These are phyloP conservation scores for Nomada fucata DNA, from an alignment of 2,888 invertebrate species.

Conservation along the genomic window DNA sequence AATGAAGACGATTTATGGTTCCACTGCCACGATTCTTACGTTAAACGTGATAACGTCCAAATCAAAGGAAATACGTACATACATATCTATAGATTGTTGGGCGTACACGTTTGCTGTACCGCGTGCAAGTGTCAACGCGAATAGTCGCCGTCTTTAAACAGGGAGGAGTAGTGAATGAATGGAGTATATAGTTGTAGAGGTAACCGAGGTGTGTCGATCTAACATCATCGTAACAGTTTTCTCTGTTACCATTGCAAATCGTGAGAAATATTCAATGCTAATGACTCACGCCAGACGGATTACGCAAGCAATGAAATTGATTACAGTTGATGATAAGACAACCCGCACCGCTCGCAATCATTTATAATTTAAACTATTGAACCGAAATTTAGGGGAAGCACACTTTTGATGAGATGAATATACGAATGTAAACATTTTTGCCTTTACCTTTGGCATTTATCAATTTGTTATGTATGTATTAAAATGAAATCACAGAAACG, in stretches of 20 bases:
- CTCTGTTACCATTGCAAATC: not conserved
- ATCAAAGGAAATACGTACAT: not conserved
- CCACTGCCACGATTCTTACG: too few relatives aligned
- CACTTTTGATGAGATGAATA: too few relatives aligned
- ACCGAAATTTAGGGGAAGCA: too few relatives aligned
- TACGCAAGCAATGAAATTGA: not conserved
- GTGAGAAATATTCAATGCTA: not conserved
- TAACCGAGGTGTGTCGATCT: constrained; percentile 44
- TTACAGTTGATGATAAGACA: too few relatives aligned
- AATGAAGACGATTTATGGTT: not conserved
- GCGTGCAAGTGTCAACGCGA: constrained; percentile 17
- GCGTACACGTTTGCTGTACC: constrained; percentile 12
- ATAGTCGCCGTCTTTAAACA: constrained; percentile 13
- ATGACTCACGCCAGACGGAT: not conserved
- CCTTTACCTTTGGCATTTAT: too few relatives aligned
- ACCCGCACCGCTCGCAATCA: too few relatives aligned
- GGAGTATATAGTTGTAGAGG: constrained; percentile 48
- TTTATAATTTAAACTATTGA: too few relatives aligned
- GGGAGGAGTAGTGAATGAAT: constrained; percentile 37
- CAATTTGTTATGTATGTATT: too few relatives aligned
- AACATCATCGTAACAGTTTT: constrained; percentile 35
- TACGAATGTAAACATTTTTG: too few relatives aligned
- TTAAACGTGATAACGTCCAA: not conserved
- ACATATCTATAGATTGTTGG: not conserved
- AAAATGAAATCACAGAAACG: too few relatives aligned